Evolutionary conservation across 1,140 invertebrate species (phyloP).

Genomic region (Zophobas atratus): DNA sequence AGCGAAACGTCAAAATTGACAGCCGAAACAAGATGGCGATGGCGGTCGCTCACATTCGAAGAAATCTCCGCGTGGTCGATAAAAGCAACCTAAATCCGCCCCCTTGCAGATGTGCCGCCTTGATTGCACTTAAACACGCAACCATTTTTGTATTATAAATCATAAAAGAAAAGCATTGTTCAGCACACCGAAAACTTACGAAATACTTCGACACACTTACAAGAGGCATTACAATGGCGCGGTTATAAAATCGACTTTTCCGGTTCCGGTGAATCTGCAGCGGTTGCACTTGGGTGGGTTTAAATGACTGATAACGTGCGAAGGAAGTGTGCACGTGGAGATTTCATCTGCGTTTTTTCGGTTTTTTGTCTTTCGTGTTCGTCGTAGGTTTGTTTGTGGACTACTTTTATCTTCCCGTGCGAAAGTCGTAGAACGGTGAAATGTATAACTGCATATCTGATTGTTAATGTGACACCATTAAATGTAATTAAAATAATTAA

Average conservation of each 20-base stretch:
- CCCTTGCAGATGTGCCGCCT: conserved; percentile 19
- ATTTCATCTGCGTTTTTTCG: too few species aligned
- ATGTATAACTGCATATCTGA: too few species aligned
- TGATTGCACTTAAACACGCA: conserved; percentile 31
- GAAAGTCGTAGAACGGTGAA: too few species aligned
- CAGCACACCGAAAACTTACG: conserved; percentile 35
- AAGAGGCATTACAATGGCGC: conserved; percentile 8
- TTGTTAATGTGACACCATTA: too few species aligned
- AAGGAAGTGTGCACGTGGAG: too few species aligned
- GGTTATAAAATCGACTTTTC: conserved; percentile 24
- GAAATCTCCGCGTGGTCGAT: conserved; percentile 29
- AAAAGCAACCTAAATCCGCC: conserved; percentile 23
- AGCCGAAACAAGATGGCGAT: background rate
- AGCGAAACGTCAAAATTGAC: background rate
- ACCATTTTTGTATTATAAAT: conserved; percentile 14
- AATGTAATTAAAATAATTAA: too few species aligned
- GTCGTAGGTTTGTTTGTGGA: too few species aligned
- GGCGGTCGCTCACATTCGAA: background rate
- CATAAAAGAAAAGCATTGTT: conserved; percentile 33
- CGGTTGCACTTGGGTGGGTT: too few species aligned
- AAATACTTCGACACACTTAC: conserved; percentile 24
- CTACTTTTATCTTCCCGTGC: too few species aligned
- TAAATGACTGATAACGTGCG: too few species aligned
- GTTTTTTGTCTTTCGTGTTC: too few species aligned
- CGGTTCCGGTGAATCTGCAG: conserved; percentile 21